Percentiles rank a stretch among this genome's conserved stretches.
Evolutionary conservation across 2,888 invertebrate genomes (phyloP).

Genomic region (Andrena bicolor): DNA sequence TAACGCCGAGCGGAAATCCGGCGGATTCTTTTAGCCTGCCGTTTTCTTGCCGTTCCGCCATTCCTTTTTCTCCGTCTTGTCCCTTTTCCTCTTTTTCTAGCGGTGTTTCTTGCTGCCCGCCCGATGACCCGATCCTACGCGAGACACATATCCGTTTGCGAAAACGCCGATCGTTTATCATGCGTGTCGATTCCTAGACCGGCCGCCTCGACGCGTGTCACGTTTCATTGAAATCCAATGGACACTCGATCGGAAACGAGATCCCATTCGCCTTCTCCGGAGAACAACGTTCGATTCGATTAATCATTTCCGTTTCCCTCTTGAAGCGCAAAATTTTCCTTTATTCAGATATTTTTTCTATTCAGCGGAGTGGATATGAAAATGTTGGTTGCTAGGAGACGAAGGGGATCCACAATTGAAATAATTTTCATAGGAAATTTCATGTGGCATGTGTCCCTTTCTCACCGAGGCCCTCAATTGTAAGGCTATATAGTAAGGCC

Average conservation of each 20-base stretch:
- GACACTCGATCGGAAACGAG: not conserved
- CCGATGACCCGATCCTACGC: constrained; percentile 48
- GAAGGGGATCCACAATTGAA: too few relatives aligned
- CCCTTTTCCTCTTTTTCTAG: constrained; percentile 49
- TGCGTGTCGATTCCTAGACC: not conserved
- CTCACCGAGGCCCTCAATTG: too few relatives aligned
- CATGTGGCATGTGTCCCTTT: too few relatives aligned
- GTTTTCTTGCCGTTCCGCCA: constrained; percentile 69
- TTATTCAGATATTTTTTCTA: too few relatives aligned
- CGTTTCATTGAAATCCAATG: not conserved
- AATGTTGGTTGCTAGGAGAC: too few relatives aligned
- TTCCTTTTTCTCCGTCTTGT: constrained; percentile 58
- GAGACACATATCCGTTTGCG: constrained; percentile 9
- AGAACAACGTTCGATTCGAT: too few relatives aligned
- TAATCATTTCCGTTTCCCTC: too few relatives aligned
- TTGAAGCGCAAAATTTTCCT: too few relatives aligned
- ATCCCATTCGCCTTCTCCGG: too few relatives aligned
- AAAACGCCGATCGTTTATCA: not conserved
- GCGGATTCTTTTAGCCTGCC: constrained; percentile 76
- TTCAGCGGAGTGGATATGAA: too few relatives aligned
- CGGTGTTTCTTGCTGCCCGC: constrained; percentile 29
- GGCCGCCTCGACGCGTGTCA: not conserved
- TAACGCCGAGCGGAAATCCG: constrained; percentile 79
- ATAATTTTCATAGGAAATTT: too few relatives aligned
- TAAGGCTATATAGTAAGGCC: too few relatives aligned